Evolutionary conservation across 2,888 invertebrate genomes (phyloP).

Genomic region (Megalurothrips usitatus): DNA sequence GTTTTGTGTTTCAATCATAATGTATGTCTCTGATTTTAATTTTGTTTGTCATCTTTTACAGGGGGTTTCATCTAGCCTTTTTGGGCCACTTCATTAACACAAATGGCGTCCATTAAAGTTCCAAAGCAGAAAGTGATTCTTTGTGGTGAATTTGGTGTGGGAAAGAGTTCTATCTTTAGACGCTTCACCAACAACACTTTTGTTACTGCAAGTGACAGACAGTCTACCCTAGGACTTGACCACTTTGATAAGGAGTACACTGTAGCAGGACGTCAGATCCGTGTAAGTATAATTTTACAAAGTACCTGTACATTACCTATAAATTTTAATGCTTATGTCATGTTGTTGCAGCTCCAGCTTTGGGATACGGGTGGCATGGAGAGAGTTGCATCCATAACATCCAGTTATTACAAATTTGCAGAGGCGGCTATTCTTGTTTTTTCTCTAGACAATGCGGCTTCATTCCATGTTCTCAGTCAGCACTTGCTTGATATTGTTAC

Average conservation of each 20-base stretch:
- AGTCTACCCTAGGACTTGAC: conserved; percentile 86
- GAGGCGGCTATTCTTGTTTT: conserved; percentile 91
- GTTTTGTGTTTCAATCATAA: neutral
- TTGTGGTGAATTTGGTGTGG: conserved; percentile 93
- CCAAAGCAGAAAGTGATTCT: conserved; percentile 89
- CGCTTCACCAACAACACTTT: conserved; percentile 87
- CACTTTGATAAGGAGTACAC: conserved; percentile 79
- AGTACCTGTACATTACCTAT: conserved; percentile 30
- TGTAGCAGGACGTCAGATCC: conserved; percentile 69
- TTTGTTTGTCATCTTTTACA: no score
- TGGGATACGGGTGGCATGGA: conserved; percentile 99
- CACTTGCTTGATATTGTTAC: conserved; percentile 90
- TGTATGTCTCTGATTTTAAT: no score
- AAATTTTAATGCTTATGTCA: conserved; percentile 28
- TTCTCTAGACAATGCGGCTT: conserved; percentile 83
- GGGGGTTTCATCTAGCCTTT: no score
- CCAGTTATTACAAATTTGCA: conserved; percentile 92
- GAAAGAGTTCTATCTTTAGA: conserved; percentile 89
- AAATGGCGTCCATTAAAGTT: conserved; percentile 75
- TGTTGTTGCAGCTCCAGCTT: conserved; percentile 67
- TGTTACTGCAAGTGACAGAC: conserved; percentile 73
- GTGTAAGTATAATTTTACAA: conserved; percentile 53
- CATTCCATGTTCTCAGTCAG: conserved; percentile 87
- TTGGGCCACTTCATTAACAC: no score
- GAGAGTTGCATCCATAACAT: conserved; percentile 89